phyloP scores from a whole-genome alignment of 2,888 invertebrate genomes.

The Epiblema foenella region DNA sequence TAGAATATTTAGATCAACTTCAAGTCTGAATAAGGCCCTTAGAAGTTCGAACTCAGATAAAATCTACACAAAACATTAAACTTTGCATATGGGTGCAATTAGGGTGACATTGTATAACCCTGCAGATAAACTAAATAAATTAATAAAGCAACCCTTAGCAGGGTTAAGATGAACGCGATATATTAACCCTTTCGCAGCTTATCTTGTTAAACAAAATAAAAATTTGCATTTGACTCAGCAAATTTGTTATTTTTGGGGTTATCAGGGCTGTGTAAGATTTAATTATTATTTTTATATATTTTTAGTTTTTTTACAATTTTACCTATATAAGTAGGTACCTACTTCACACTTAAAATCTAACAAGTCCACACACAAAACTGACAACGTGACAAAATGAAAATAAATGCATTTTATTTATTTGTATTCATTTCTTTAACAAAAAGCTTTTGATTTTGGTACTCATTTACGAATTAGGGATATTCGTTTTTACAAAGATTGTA shows the following conservation, averaged over 20 bases:
- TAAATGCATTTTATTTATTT: background rate
- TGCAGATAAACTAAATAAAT: slow-evolving; percentile 77
- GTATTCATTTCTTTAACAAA: background rate
- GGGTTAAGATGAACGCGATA: slow-evolving; percentile 79
- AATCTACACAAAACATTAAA: slow-evolving; percentile 72
- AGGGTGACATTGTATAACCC: slow-evolving; percentile 70
- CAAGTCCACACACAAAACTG: too few relatives aligned
- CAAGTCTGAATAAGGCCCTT: slow-evolving; percentile 16
- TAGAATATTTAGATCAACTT: background rate
- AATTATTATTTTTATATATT: background rate
- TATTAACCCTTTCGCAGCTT: slow-evolving; percentile 61
- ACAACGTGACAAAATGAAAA: too few relatives aligned
- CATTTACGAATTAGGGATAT: background rate
- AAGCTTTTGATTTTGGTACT: too few relatives aligned
- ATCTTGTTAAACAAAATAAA: slow-evolving; percentile 42
- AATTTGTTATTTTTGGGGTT: slow-evolving; percentile 36
- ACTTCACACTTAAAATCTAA: too few relatives aligned
- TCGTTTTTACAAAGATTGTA: background rate
- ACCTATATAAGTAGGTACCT: too few relatives aligned
- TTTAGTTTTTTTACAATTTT: too few relatives aligned
- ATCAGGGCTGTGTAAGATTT: background rate
- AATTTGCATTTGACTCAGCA: slow-evolving; percentile 32
- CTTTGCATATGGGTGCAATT: slow-evolving; percentile 82
- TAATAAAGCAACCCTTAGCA: slow-evolving; percentile 78
- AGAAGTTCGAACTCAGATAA: slow-evolving; percentile 58